Evolutionary conservation across 1,140 invertebrate species (phyloP).

Genomic region (Hycleus cichorii): DNA sequence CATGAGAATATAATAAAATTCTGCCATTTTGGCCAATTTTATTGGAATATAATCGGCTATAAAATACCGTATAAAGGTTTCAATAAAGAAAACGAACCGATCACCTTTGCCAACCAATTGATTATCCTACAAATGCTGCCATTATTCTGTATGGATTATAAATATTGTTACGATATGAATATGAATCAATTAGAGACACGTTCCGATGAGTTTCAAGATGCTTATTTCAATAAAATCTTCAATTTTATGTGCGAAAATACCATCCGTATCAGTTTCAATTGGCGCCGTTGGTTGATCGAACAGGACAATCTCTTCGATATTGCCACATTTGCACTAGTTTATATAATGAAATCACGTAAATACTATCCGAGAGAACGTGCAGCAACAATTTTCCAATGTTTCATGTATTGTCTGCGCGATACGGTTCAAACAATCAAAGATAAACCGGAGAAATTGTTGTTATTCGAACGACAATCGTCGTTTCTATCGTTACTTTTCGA

Average conservation of each 20-base stretch:
- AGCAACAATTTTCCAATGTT: conserved; percentile 60
- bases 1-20: conserved; percentile 20
- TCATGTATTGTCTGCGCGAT: conserved; percentile 59
- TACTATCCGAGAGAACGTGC: conserved; percentile 54
- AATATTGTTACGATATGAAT: conserved; percentile 27
- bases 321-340: conserved; percentile 52
- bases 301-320: conserved; percentile 50
- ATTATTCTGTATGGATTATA: conserved; percentile 45
- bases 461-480: conserved; percentile 10
- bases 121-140: conserved; percentile 56
- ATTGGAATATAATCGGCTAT: conserved; percentile 42
- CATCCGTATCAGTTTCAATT: conserved; percentile 49
- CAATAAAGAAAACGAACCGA: conserved; percentile 35
- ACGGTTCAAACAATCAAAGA: conserved; percentile 35
- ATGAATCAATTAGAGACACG: conserved; percentile 20
- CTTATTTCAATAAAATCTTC: conserved; percentile 56
- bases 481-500: conserved; percentile 55
- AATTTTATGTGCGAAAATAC: conserved; percentile 54
- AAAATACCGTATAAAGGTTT: conserved; percentile 6
- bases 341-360: conserved; percentile 42
- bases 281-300: conserved; percentile 44
- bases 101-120: conserved; percentile 48
- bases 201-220: conserved; percentile 49
- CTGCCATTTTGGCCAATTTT: conserved; percentile 11
- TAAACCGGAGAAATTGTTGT: conserved; percentile 14